Base-by-base conservation (phyloP, 2,888 invertebrate species). In the Melipona beecheii region DNA sequence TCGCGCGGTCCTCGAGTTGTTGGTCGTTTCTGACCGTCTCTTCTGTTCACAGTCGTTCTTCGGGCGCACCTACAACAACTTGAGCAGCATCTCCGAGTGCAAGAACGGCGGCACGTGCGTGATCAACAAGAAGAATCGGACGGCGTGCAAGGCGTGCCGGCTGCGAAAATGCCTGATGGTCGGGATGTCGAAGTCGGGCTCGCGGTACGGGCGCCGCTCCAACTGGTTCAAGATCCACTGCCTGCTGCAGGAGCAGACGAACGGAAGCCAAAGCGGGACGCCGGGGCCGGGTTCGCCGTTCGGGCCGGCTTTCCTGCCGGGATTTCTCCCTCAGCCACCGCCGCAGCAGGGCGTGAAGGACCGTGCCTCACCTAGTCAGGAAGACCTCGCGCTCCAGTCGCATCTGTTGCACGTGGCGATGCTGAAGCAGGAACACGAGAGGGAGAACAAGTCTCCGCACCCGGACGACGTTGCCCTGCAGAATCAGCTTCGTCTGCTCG, bases 191-290 rank as follows among this genome's bases (percentile, higher is more conserved):
- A 98, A 98, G 94, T 97, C 97, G 77, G 98, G 98, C 19, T 98
- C 98, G 1, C 96, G 98, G 75, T 98, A 98, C 93, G 98, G 98
- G 0, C 95, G 98, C 49, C 95, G 98, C 74, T 98, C 98, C 72
- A 98, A 98, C 95, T 98, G 98, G 98, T 98, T 98, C 95, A 98
- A 98, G 95, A 98, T 98, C 89, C 98, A 98, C 93, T 98, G 98
- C 92, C 95, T 98, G 2, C 96, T 98, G 2, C 98, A 98, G 94
- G 98, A 98, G 92, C 98, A 98, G 91, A 92, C 94, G 27, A 94
- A 93, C 80, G 91, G 90, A 0, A 83, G 66, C 24, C 92, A 92
- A 77, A 88, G 65, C 15, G 81, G 84, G 27, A 43, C 86, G 0
- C 69, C 90, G 0, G 90, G 87, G 0, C 77, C 89, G 0, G 89